Conservation (phyloP, 2,113 vertebrate species). For the Pomatorhinus ruficollis region DNA sequence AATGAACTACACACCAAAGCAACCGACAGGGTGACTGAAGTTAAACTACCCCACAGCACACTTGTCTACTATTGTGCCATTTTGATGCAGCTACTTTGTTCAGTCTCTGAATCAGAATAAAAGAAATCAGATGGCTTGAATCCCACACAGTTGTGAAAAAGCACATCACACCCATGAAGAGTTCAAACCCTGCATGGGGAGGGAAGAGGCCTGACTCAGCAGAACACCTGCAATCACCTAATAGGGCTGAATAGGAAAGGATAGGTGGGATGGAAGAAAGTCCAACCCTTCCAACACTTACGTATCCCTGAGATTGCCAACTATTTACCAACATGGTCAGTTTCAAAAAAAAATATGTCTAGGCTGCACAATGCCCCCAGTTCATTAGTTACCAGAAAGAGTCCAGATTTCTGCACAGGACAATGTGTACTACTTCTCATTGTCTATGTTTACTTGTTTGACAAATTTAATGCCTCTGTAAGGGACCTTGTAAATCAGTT, state of each 20-base stretch:
- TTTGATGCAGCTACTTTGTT: neutral
- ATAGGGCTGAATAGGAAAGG: accelerated
- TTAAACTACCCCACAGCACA: neutral
- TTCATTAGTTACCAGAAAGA: neutral
- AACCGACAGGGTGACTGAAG: neutral
- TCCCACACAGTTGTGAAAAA: neutral
- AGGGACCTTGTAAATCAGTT: neutral
- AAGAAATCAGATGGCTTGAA: neutral
- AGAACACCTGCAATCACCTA: neutral
- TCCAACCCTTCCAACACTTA: neutral
- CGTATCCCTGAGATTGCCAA: accelerated
- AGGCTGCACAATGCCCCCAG: neutral
- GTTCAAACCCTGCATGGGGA: accelerated
- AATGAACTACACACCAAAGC: neutral
- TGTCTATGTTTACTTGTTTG: neutral
- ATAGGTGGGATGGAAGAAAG: neutral
- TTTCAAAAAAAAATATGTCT: neutral
- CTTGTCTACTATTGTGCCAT: neutral
- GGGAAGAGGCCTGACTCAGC: neutral
- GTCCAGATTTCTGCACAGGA: neutral
- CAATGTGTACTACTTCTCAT: neutral
- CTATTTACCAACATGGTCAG: neutral
- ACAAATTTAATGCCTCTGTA: neutral
- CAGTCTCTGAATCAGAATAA: neutral
- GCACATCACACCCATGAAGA: neutral